Percentiles rank a stretch among this genome's conserved stretches.
Evolutionary conservation across 2,113 vertebrate genomes (phyloP).

Genomic region (Mormoops blainvillei): DNA sequence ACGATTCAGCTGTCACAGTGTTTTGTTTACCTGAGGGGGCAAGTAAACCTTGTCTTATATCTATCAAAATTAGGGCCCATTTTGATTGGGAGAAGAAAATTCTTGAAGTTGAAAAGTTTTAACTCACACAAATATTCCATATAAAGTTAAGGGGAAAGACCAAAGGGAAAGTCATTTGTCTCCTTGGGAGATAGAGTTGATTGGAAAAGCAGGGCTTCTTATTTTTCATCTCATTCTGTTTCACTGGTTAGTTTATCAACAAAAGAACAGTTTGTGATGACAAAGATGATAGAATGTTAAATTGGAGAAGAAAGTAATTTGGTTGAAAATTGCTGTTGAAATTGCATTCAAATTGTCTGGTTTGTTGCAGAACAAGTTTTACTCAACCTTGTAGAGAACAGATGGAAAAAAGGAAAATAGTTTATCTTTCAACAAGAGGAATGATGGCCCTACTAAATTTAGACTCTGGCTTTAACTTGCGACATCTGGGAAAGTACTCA

Average conservation of each 20-base stretch:
- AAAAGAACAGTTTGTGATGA: slow-evolving; percentile 14
- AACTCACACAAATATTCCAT: slow-evolving; percentile 22
- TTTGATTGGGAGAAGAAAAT: slow-evolving; percentile 39
- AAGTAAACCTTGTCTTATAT: not conserved
- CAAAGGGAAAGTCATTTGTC: slow-evolving; percentile 41
- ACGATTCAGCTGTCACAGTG: not conserved
- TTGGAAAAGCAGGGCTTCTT: slow-evolving; percentile 44
- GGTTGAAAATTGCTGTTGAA: slow-evolving; percentile 25
- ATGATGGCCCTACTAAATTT: slow-evolving; percentile 64
- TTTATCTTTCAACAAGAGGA: slow-evolving; percentile 67
- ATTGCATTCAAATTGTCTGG: slow-evolving; percentile 17
- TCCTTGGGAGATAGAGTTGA: slow-evolving; percentile 3
- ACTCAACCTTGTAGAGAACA: slow-evolving; percentile 37
- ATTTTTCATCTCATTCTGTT: not conserved
- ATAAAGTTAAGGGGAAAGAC: slow-evolving; percentile 33
- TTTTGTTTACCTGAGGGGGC: not conserved
- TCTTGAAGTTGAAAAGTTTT: slow-evolving; percentile 20
- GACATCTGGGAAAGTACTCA: slow-evolving; percentile 68
- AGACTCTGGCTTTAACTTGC: slow-evolving; percentile 59
- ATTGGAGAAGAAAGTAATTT: slow-evolving; percentile 23
- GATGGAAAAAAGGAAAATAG: slow-evolving; percentile 67
- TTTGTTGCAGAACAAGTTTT: not conserved
- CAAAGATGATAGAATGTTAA: slow-evolving; percentile 17
- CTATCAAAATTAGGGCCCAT: not conserved
- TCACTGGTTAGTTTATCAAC: not conserved